Base-by-base conservation (phyloP, 2,888 invertebrate species). In the Amiota mariae region DNA sequence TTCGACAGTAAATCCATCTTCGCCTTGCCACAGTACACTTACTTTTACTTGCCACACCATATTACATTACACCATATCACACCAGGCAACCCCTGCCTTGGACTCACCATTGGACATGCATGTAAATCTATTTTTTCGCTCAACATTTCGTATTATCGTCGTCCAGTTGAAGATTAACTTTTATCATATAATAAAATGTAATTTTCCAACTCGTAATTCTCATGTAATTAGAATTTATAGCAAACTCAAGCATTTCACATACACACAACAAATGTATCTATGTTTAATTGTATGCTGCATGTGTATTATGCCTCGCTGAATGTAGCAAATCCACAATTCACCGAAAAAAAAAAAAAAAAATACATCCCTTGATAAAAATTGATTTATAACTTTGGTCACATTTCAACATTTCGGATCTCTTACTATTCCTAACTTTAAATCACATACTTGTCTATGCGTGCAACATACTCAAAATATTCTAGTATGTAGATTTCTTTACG, bases 151-250 rank as follows among this genome's bases (percentile, higher is more conserved):
- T 36, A 36, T 83, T 83, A 83, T 83, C 85, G 81, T 79, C 83
- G 83, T 85, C 85, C 83, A 83, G 85, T 83, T 83, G 84, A 81
- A 84, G 83, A 84, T 84, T 85, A 85, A 84, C 86, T 85, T 85
- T 84, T 84, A 84, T 85, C 83, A 84, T 85, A 84, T 85, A 85
- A 84, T 84, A 84, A 84, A 84, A 84, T 85, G 83, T 85, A 81
- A 84, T 84, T 84, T 85, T 83, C 79, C 85, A 85, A 85, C 83
- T 84, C 83, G 83, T 84, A 84, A 84, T 85, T 85, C 83, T 85
- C 80, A 81, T 81, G 86, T 84, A 84, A 84, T 85, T 84, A 84
- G 83, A 84, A 84, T 82, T 85, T 85, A 84, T 84, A 78, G 85
- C 83, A 76, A 80, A 80, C 85, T 85, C 83, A 84, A 84, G 85